These are phyloP conservation scores for Panagrolaimus sp. DNA, from an alignment of 1,140 invertebrate species.

Conservation along the genomic window DNA sequence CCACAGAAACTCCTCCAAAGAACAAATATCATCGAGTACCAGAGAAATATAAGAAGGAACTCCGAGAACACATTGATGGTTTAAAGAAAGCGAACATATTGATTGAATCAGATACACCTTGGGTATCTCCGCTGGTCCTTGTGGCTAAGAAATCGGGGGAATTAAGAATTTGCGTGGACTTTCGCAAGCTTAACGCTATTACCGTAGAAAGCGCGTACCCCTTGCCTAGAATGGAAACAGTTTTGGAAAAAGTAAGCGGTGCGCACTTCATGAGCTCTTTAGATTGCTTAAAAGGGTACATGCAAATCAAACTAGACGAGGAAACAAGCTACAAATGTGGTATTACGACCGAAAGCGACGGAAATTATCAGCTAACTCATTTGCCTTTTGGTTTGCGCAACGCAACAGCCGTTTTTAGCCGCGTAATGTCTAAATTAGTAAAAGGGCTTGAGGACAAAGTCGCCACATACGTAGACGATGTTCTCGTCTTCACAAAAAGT, in stretches of 20 bases:
- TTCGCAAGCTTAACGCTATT: conserved; percentile 60
- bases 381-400: conserved; percentile 29
- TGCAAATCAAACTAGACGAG: conserved; percentile 59
- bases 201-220: conserved; percentile 63
- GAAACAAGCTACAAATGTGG: conserved; percentile 27
- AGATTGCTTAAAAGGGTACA: conserved; percentile 63
- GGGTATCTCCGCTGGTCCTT: conserved; percentile 62
- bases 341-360: neutral
- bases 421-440: conserved; percentile 48
- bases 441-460: conserved; percentile 33
- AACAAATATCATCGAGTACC: conserved; percentile 6
- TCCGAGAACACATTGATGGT: conserved; percentile 21
- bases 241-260: conserved; percentile 59
- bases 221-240: conserved; percentile 63
- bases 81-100: conserved; percentile 20
- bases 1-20: conserved; percentile 7
- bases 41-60: conserved; percentile 18
- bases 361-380: conserved; percentile 27
- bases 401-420: conserved; percentile 23
- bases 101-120: conserved; percentile 48
- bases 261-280: conserved; percentile 61
- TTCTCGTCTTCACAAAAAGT: conserved; percentile 29
- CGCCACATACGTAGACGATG: conserved; percentile 61
- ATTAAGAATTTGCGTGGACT: conserved; percentile 62
- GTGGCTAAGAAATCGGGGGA: conserved; percentile 63